Evolutionary conservation across 2,113 vertebrate species (phyloP).

Genomic region (Scophthalmus maximus): DNA sequence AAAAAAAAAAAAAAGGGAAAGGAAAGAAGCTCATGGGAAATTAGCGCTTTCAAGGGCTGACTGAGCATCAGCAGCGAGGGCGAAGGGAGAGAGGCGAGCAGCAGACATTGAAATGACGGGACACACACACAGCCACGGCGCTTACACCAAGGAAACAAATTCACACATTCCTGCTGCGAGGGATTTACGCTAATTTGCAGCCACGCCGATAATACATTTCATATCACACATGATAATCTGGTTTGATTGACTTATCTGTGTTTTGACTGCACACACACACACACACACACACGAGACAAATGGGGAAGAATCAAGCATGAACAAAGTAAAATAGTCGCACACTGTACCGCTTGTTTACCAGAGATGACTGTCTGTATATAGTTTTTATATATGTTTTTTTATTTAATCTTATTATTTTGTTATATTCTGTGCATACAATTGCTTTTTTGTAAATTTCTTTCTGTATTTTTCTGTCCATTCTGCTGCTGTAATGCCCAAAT

Average conservation of each 20-base stretch:
- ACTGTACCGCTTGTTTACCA: neutral
- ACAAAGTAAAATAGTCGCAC: neutral
- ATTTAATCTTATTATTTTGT: too few relatives aligned
- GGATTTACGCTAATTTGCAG: conserved; percentile 44
- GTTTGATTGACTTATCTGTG: conserved; percentile 35
- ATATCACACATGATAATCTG: conserved; percentile 23
- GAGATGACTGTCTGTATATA: too few relatives aligned
- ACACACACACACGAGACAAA: neutral
- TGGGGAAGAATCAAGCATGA: neutral
- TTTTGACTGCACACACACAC: neutral
- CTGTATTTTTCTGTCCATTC: neutral
- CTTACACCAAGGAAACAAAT: neutral
- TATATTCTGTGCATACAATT: too few relatives aligned
- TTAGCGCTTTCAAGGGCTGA: conserved; percentile 68
- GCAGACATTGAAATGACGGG: conserved; percentile 39
- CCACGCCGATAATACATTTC: conserved; percentile 29
- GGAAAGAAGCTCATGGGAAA: conserved; percentile 70
- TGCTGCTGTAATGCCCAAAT: too few relatives aligned
- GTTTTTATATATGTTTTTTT: too few relatives aligned
- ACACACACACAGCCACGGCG: conserved; percentile 10
- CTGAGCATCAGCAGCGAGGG: conserved; percentile 54
- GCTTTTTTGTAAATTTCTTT: too few relatives aligned
- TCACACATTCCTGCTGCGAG: conserved; percentile 15
- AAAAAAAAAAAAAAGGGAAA: conserved; percentile 47
- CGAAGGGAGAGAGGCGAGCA: conserved; percentile 32